Evolutionary conservation across 2,113 vertebrate genomes (phyloP), one percentile per base, ranked within the genome.

Genomic region (Stigmatopora argus): DNA sequence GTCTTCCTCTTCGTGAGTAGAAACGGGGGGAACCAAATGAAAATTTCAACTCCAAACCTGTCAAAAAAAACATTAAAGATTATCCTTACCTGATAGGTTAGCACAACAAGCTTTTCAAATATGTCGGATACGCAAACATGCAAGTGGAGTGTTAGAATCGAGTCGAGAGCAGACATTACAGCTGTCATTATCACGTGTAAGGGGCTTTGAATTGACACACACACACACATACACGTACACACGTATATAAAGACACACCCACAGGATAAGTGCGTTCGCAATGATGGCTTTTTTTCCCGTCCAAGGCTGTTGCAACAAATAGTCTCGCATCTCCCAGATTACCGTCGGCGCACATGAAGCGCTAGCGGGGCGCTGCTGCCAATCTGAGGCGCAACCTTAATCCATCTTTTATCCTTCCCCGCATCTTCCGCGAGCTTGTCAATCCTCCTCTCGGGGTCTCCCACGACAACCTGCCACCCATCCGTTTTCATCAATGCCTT

Each of bases 11-110:
- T 58, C 12, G 23, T 9, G 9, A 6, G 9, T 34, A 90, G 92
- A 74, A 81, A 92, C 92, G 92, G 92, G 92, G 91, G 92, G 86
- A 89, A 84, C 84, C 89, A 92, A 94, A 92, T 94, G 90, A 88
- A 86, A 76, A 83, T 82, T 77, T 77, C 80, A 74, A 78, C 79
- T 38, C 70, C 69, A 52, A 72, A 64, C 69, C 79, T 87, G 84
- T 78, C 80, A 66, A 48, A 66, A 51, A 73, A 65, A 61, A 73
- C 66, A 69, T 57, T 66, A 48, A 53, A 75, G 76, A 82, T 84
- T 78, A 82, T 84, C 85, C 73, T 55, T 69, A 68, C 67, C 71
- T 65, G 70, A 81, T 84, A 71, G 51, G 56, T 75, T 80, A 66
- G 35, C 78, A 83, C 72, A 80, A 79, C 82, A 75, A 71, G 55